Conservation (phyloP, 2,888 invertebrate species). For the Parelbella ahira region DNA sequence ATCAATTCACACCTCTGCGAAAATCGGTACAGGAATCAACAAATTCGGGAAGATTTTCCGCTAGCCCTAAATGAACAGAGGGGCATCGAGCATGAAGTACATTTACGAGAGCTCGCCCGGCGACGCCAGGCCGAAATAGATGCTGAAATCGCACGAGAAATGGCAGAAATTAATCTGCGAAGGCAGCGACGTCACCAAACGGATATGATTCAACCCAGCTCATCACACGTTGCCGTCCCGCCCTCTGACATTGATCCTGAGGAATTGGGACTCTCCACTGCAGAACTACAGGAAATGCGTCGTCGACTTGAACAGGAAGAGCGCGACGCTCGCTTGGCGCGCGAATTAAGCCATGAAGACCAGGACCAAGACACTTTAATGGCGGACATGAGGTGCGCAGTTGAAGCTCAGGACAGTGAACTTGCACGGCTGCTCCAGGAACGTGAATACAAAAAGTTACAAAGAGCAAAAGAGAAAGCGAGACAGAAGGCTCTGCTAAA, state of each 20-base stretch:
- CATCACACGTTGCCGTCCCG: conserved; percentile 48
- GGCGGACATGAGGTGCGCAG: conserved; percentile 71
- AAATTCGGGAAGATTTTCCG: conserved; percentile 74
- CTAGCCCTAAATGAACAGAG: conserved; percentile 68
- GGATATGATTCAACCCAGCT: conserved; percentile 55
- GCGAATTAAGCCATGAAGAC: conserved; percentile 61
- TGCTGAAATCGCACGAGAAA: conserved; percentile 69
- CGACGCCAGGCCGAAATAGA: conserved; percentile 70
- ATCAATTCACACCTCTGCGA: conserved; percentile 72
- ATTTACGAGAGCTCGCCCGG: conserved; percentile 54
- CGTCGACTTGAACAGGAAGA: conserved; percentile 68
- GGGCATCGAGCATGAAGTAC: conserved; percentile 63
- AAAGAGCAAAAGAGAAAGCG: conserved; percentile 71
- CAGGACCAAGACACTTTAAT: conserved; percentile 59
- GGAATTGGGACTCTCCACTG: conserved; percentile 60
- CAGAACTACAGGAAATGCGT: conserved; percentile 64
- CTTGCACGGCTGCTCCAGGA: conserved; percentile 68
- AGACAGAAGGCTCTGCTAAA: conserved; percentile 69
- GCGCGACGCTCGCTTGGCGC: conserved; percentile 61
- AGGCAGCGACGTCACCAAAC: conserved; percentile 54
- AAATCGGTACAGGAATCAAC: conserved; percentile 71
- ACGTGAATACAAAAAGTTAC: conserved; percentile 70
- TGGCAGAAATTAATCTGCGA: conserved; percentile 71
- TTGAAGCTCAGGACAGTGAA: conserved; percentile 73
- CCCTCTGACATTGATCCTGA: conserved; percentile 45